Evolutionary conservation across 2,797 vertebrate genomes (phyloP), one percentile per base, ranked within the genome.

Genomic region (Sorex maritimensis): DNA sequence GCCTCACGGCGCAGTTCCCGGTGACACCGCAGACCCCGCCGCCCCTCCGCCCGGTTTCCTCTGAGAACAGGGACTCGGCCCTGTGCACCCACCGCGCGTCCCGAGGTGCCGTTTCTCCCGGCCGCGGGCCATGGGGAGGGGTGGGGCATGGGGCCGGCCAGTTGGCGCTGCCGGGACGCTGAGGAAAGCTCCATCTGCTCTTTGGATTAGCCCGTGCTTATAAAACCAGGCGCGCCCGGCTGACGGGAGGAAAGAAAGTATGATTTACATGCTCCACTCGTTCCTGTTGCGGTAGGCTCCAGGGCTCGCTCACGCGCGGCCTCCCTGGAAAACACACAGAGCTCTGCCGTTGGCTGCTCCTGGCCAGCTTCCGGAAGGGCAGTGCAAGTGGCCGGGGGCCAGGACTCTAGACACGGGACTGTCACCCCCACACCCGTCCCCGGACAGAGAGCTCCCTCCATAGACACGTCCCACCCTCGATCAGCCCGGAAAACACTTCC

Each of bases 111-210:
- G 17, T 5, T 61, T 21, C 58, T 21, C 52, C 41, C 41, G 5
- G 41, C 41, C 41, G 3, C 41, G 41, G 41, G 41, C 41, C 41
- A 7, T 4, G 41, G 41, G 41, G 41, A 34, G 34, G 34, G 34
- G 34, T 34, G 34, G 41, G 7, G 41, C 41, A 4, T 19, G 58
- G 21, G 17, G 85, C 44, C 83, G 97, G 97, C 97, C 98, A 97
- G 68, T 97, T 98, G 97, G 97, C 97, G 97, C 86, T 28, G 81
- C 68, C 96, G 96, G 88, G 94, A 91, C 97, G 93, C 84, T 96
- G 96, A 97, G 97, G 93, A 97, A 97, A 97, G 90, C 88, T 96
- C 94, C 97, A 97, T 98, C 98, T 98, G 97, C 95, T 97, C 98
- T 97, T 97, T 97, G 93, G 97, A 97, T 98, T 98, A 97, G 97